Evolutionary conservation across 2,113 vertebrate species (phyloP), one percentile per base, ranked within the genome.

Genomic region (Urocynchramus pylzowi): DNA sequence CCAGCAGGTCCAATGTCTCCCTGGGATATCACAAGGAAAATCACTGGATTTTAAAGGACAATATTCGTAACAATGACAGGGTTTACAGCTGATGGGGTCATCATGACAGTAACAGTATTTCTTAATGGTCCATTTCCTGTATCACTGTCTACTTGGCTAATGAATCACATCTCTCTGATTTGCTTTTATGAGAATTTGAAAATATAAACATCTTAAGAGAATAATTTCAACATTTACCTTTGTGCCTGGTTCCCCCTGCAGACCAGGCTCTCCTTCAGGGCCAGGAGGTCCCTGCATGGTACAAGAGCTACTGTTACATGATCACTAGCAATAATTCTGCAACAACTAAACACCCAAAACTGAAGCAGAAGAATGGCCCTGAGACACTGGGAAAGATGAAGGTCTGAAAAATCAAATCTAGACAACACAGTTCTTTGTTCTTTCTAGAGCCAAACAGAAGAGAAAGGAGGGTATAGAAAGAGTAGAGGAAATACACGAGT

Each of bases 201-300:
- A 65, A 91, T n/a, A 19, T 69, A 50, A 82, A 65, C 8, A 83
- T 39, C 24, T 19, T 13, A 63, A 41, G 18, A 69, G 35, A 81
- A 60, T 21, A 64, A 81, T 54, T 77, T 24, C 37, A 89, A 30
- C 18, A 84, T 89, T 97, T 97, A 99, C 99, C 99, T 99, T 99
- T 92, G 94, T 50, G 5, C 99, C 99, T 16, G 97, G 98, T 89
- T 99, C 99, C 71, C 99, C 99, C 50, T 98, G 97, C n/a, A 97
- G 93, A 85, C 99, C 99, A 54, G 95, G 76, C 76, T 99, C 99
- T 80, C 99, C 99, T 92, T 99, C 99, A 82, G 95, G 91, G 80
- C 99, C 99, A 95, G 98, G 98, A 73, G 94, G 95, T 94, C 99
- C 99, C 99, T 99, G 71, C 28, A 83, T 23, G 39, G 75, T 49